Evolutionary conservation across 2,888 invertebrate genomes (phyloP).

Genomic region (Drosophila ustulata): DNA sequence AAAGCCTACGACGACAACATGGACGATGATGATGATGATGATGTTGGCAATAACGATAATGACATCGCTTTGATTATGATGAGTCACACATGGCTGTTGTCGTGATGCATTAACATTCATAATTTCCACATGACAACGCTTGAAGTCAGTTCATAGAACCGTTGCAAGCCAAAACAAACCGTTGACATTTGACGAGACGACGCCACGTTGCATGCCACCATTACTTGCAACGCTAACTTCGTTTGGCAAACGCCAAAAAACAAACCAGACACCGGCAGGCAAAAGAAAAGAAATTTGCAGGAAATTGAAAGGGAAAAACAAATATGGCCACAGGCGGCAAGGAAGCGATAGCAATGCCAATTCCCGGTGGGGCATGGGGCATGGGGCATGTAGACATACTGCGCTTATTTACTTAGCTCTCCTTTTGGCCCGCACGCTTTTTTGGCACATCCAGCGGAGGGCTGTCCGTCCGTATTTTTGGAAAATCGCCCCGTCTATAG

Average conservation of each 20-base stretch:
- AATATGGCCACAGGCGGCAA: constrained; percentile 69
- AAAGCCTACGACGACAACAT: constrained; percentile 34
- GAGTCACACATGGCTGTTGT: constrained; percentile 72
- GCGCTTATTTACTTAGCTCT: constrained; percentile 17
- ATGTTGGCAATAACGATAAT: constrained; percentile 10
- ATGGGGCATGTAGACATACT: constrained; percentile 27
- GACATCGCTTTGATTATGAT: constrained; percentile 67
- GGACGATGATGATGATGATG: constrained; percentile 10
- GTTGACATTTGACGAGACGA: constrained; percentile 18
- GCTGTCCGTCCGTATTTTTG: constrained; percentile 13
- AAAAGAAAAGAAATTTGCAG: constrained; percentile 29
- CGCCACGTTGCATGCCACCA: neutral
- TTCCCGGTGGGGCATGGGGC: neutral
- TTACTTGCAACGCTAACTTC: constrained; percentile 25
- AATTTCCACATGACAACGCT: constrained; percentile 74
- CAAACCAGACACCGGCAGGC: neutral
- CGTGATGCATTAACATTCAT: constrained; percentile 73
- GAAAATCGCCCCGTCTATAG: constrained; percentile 17
- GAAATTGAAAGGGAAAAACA: constrained; percentile 80
- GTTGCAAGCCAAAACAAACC: constrained; percentile 16
- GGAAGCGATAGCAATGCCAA: constrained; percentile 22
- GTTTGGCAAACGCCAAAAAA: constrained; percentile 15
- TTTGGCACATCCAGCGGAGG: constrained; percentile 12
- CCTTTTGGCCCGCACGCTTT: constrained; percentile 4
- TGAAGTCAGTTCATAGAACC: constrained; percentile 22